Base-by-base conservation (phyloP, 2,113 vertebrate genomes). In the Passerina amoena region DNA sequence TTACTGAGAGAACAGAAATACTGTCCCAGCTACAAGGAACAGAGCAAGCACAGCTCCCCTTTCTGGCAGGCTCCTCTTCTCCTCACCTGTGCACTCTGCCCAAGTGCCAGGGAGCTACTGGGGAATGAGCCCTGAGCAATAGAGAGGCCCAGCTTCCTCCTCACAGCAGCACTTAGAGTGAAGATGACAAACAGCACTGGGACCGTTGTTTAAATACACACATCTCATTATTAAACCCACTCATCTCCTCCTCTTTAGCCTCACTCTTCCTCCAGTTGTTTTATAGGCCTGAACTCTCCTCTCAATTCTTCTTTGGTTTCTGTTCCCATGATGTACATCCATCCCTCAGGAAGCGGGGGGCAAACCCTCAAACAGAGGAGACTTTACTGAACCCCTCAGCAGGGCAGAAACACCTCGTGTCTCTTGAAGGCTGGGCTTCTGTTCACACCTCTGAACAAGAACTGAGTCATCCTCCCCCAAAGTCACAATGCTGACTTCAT, bases 111-210 rank as follows among this genome's bases (percentile, higher is more conserved):
- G 63, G 30, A 69, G n/a, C 25, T 38, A 33, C 28, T 25, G 2
- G 1, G n/a, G 20, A 82, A 20, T 0, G 0, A 7, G 35, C 28
- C 18, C 31, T 27, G 27, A 75, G 65, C 71, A 68, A 42, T 0
- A 38, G 30, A 28, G 13, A 16, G 18, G 56, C 31, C 13, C 45
- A 27, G 20, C 59, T 81, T 63, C 51, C 66, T 81, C 69, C 54
- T 61, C 48, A 18, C 6, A 33, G 59, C 14, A 57, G 50, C 65
- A 64, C 24, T 37, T 48, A 15, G 44, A 70, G n/a, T 6, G 40
- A 85, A 66, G 50, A 70, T 22, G 16, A n/a, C 3, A 4, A 90
- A 60, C 23, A 35, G 48, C 21, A 11, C 38, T 30, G 15, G 35
- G 25, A 45, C 78, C 47, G 27, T 4, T 64, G 31, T 24, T 0